Percentiles rank a stretch among this genome's conserved stretches.
These are phyloP conservation scores for Gouania willdenowi DNA, from an alignment of 2,797 vertebrate species.

Conservation along the genomic window DNA sequence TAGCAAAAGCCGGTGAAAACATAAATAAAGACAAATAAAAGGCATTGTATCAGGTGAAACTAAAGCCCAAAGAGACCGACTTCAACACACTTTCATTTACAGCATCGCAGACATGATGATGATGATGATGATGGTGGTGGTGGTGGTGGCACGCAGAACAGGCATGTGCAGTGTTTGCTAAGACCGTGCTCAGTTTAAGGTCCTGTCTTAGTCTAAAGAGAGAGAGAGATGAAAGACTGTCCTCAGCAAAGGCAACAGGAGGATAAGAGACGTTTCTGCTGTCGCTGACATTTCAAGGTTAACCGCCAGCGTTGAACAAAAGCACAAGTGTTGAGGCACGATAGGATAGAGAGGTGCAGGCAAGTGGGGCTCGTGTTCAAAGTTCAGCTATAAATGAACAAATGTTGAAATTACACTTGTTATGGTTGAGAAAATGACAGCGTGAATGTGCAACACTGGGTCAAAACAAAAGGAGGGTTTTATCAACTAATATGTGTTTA, in stretches of 20 bases:
- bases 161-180: constrained; percentile 37
- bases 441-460: constrained; percentile 20
- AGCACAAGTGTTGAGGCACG: constrained; percentile 58
- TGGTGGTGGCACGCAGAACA: constrained; percentile 4
- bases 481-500: too few relatives aligned
- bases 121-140: too few relatives aligned
- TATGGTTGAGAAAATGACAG: neutral
- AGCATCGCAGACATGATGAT: constrained; percentile 53
- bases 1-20: constrained; percentile 29
- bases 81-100: constrained; percentile 24
- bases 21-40: constrained; percentile 50
- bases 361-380: constrained; percentile 42
- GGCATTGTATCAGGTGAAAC: constrained; percentile 19
- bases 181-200: constrained; percentile 57
- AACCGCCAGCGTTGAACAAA: constrained; percentile 36
- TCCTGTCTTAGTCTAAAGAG: constrained; percentile 59
- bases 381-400: constrained; percentile 10
- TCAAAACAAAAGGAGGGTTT: constrained; percentile 1
- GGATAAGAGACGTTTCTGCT: constrained; percentile 19
- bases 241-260: constrained; percentile 64
- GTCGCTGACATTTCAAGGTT: constrained; percentile 20
- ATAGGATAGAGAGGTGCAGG: constrained; percentile 56
- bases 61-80: constrained; percentile 29
- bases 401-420: constrained; percentile 11
- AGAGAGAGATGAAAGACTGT: constrained; percentile 43